Percentiles rank a stretch among this genome's conserved stretches.
phyloP scores from a whole-genome alignment of 2,797 vertebrate genomes.

The Liparis tanakae region DNA sequence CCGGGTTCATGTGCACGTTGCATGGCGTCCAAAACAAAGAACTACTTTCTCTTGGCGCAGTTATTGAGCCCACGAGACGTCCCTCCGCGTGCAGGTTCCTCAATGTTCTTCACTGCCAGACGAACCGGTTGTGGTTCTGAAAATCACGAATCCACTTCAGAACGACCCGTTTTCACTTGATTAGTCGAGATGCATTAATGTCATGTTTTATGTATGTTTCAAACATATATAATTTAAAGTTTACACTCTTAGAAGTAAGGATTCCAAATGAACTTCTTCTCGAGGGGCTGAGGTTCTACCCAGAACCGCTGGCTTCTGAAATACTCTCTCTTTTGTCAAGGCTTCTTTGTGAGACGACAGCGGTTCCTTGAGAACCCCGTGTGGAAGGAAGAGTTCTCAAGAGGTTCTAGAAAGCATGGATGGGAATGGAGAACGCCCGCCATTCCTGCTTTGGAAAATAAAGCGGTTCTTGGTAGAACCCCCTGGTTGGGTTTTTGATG shows the following conservation, averaged over 20 bases:
- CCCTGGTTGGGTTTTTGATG: background rate
- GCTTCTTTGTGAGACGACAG: background rate
- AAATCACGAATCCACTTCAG: constrained; percentile 23
- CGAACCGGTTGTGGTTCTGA: constrained; percentile 18
- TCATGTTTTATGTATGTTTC: constrained; percentile 26
- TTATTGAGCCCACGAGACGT: constrained; percentile 4
- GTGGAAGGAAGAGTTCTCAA: background rate
- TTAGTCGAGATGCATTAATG: constrained; percentile 49
- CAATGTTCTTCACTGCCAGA: constrained; percentile 36
- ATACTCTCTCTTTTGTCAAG: background rate
- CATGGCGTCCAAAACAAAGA: constrained; percentile 5
- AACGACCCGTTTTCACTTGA: constrained; percentile 16
- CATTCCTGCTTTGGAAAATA: background rate
- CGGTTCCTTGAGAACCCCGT: background rate
- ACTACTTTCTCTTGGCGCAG: too few species aligned
- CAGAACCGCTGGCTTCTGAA: background rate
- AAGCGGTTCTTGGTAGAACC: background rate
- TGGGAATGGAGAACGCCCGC: background rate
- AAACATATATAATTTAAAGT: constrained; percentile 29
- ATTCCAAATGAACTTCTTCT: background rate
- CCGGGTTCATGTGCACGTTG: constrained; percentile 52
- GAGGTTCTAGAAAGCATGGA: background rate
- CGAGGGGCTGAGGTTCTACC: background rate
- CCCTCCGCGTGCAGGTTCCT: constrained; percentile 4
- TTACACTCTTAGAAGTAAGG: constrained; percentile 6